Evolutionary conservation across 37 sponge, comb jelly and placozoan species (phyloP), one percentile per base, ranked within the genome.

Genomic region (Ephydatia muelleri): DNA sequence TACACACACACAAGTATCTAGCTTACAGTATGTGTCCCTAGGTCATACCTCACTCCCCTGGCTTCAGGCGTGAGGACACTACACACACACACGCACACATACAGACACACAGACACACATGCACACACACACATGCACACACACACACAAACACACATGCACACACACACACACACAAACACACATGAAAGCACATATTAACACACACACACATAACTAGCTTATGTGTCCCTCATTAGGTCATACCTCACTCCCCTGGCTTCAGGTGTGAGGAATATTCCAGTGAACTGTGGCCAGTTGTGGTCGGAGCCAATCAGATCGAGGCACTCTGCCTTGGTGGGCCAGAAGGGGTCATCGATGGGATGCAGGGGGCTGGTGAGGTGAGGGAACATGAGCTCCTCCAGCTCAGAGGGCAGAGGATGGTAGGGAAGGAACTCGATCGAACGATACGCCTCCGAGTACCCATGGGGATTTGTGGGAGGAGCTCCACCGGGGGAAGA

Each of bases 341-440:
- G 95, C 95, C 95, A 94, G 76, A 85, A 90, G 0, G 95, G 91
- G 68, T 94, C 95, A 68, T 92, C 77, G 38, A 83, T 77, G 36
- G 73, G 31, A 16, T 85, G 69, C 14, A 76, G 88, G 35, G 90
- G 85, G 12, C 65, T 36, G 21, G 43, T 34, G 11, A 29, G 37
- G 31, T 78, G 36, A 0, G 85, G 92, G 34, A 94, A 94, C 34
- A 94, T n/a, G 36, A 80, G 49, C 8, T 88, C 80, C 21, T 88
- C 91, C 13, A 93, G 84, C 28, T 80, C 39, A 5, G 72, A 68
- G 11, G 90, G 87, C 4, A 89, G 77, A 0, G 89, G 87, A 49
- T 85, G 65, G 36, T 85, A 90, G 3, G 90, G 85, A 22, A 81
- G 73, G 30, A 90, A 90, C 68, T 90, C 82, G 11, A 84, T 34